Evolutionary conservation across 2,888 invertebrate genomes (phyloP).

Genomic region (Leucoptera coffeella): DNA sequence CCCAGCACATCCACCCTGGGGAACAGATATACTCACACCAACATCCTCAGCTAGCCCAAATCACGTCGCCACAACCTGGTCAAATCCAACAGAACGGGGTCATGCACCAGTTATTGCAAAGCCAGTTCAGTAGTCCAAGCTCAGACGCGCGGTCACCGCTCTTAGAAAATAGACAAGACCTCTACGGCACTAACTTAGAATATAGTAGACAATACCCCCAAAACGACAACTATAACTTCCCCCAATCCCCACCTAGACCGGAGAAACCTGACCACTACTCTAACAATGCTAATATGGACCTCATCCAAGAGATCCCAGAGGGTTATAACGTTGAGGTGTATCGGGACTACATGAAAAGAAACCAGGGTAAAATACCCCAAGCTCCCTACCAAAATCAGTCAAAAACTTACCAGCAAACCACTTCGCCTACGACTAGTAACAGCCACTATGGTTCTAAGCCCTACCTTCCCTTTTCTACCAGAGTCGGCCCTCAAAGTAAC

Average conservation of each 20-base stretch:
- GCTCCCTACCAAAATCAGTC: conserved; percentile 54
- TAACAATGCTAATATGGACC: conserved; percentile 38
- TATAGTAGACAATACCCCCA: conserved; percentile 49
- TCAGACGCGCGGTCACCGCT: conserved; percentile 44
- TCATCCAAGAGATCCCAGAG: conserved; percentile 36
- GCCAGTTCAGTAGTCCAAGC: conserved; percentile 38
- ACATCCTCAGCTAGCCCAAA: conserved; percentile 31
- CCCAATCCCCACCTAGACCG: conserved; percentile 37
- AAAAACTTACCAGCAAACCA: conserved; percentile 37
- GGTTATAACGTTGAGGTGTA: conserved; percentile 56
- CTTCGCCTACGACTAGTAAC: too few relatives aligned
- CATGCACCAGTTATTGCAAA: conserved; percentile 47
- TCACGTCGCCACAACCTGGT: conserved; percentile 24
- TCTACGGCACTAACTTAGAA: conserved; percentile 50
- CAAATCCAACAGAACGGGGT: conserved; percentile 48
- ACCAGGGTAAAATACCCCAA: conserved; percentile 51
- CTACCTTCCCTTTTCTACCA: conserved; percentile 43
- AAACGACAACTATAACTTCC: conserved; percentile 49
- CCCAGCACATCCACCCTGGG: conserved; percentile 37
- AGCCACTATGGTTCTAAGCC: conserved; percentile 43
- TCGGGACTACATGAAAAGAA: conserved; percentile 47
- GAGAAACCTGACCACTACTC: conserved; percentile 39
- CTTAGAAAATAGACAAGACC: conserved; percentile 50
- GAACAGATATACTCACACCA: conserved; percentile 46
- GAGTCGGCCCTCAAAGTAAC: conserved; percentile 50